Percentiles rank a stretch among this genome's conserved stretches.
phyloP scores from a whole-genome alignment of 1,140 invertebrate species.

The Hypsibius dujardini region DNA sequence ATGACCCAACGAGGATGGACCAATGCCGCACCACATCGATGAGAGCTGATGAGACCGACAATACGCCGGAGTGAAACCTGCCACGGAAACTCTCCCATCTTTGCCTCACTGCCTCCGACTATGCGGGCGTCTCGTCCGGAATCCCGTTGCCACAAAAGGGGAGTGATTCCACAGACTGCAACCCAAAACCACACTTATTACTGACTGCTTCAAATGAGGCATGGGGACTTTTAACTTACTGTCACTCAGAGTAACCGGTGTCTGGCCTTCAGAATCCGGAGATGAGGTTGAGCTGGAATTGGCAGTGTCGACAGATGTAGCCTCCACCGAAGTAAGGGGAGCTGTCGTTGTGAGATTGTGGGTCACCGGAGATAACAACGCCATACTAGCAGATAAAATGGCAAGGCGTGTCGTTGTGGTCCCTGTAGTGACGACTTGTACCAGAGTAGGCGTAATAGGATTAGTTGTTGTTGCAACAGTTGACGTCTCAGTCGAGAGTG shows the following conservation, averaged over 20 bases:
- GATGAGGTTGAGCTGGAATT: no score
- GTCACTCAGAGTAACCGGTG: no score
- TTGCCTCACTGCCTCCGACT: conserved; percentile 76
- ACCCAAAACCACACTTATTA: no score
- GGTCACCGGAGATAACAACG: no score
- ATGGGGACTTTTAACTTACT: neutral
- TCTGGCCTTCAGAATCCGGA: no score
- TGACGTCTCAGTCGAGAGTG: neutral
- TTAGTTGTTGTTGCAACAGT: neutral
- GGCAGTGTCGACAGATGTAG: neutral
- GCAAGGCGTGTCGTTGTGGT: neutral
- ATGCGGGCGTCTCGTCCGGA: conserved; percentile 34
- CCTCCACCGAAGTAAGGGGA: neutral
- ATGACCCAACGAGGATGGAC: conserved; percentile 5
- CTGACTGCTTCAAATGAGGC: no score
- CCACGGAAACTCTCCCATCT: conserved; percentile 85
- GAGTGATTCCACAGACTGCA: conserved; percentile 13
- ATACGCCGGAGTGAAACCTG: conserved; percentile 44
- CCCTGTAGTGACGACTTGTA: neutral
- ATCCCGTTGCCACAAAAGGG: conserved; percentile 30
- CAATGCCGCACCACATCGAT: neutral
- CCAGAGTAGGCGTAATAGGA: neutral
- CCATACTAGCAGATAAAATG: no score
- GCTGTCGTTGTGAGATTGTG: neutral
- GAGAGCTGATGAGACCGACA: conserved; percentile 21